phyloP scores from a whole-genome alignment of 2,888 invertebrate species.

The Orthosia cruda region DNA sequence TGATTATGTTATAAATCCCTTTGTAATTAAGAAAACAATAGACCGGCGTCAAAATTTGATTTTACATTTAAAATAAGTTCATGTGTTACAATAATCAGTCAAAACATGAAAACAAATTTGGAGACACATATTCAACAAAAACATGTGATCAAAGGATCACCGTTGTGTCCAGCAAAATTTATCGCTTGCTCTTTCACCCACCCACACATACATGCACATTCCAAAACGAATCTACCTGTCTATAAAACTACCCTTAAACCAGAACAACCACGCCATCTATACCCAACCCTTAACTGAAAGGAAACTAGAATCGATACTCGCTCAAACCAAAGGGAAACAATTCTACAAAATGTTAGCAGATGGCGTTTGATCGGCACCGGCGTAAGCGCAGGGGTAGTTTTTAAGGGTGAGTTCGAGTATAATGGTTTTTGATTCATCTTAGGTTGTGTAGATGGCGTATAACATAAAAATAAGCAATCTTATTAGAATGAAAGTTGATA shows the following conservation, averaged over 20 bases:
- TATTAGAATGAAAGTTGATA: slow-evolving; percentile 1
- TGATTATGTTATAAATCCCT: not conserved
- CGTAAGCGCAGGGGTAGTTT: slow-evolving; percentile 64
- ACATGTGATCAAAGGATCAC: too few relatives aligned
- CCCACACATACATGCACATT: not conserved
- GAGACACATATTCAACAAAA: too few relatives aligned
- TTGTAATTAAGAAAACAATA: too few relatives aligned
- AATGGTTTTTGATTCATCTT: slow-evolving; percentile 18
- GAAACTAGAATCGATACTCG: slow-evolving; percentile 76
- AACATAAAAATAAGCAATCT: not conserved
- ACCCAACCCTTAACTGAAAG: slow-evolving; percentile 73
- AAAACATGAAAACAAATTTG: not conserved
- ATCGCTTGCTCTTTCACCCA: not conserved
- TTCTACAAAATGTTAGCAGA: slow-evolving; percentile 70
- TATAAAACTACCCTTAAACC: slow-evolving; percentile 45
- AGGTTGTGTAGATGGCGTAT: slow-evolving; percentile 58
- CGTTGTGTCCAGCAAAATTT: not conserved
- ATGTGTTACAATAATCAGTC: not conserved
- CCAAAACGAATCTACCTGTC: not conserved
- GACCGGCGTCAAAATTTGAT: too few relatives aligned
- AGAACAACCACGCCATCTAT: slow-evolving; percentile 78
- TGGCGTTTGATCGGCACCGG: slow-evolving; percentile 74
- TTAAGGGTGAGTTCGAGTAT: slow-evolving; percentile 41
- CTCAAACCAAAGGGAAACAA: slow-evolving; percentile 53
- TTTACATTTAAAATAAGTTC: not conserved